A percentile compares a stretch with the other conserved stretches of the same genome.
These are phyloP conservation scores for Acanthococcus lagerstroemiae DNA, from an alignment of 2,888 invertebrate species.

Conservation along the genomic window DNA sequence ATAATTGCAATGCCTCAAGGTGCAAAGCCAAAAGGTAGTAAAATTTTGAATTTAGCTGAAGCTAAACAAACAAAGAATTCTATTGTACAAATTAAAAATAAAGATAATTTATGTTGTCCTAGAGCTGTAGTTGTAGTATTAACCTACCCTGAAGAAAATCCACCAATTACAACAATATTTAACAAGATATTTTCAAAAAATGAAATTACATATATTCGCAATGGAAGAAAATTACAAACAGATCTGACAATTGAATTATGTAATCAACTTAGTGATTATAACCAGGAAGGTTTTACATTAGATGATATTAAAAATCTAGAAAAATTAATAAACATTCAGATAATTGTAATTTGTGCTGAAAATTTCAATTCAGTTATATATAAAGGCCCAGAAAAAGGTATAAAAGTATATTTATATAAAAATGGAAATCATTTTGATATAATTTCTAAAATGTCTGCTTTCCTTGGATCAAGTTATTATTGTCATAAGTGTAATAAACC, in stretches of 20 bases:
- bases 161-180: no score
- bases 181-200: not conserved
- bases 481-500: no score
- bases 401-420: no score
- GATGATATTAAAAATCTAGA: not conserved
- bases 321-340: not conserved
- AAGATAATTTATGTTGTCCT: no score
- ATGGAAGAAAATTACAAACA: no score
- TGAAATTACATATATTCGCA: not conserved
- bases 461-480: not conserved
- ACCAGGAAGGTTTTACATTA: not conserved
- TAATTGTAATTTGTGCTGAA: not conserved
- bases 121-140: not conserved
- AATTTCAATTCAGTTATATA: not conserved
- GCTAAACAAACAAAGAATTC: not conserved
- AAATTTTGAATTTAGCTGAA: conserved; percentile 5
- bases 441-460: not conserved
- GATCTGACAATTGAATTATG: no score
- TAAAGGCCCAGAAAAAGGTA: no score
- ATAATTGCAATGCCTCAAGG: no score
- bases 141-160: not conserved
- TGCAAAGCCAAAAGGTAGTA: not conserved
- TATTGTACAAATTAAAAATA: not conserved
- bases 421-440: no score
- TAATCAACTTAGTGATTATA: no score